Percentiles rank a stretch among this genome's conserved stretches.
Evolutionary conservation across 2,113 vertebrate species (phyloP).

Genomic region (Heptranchias perlo): DNA sequence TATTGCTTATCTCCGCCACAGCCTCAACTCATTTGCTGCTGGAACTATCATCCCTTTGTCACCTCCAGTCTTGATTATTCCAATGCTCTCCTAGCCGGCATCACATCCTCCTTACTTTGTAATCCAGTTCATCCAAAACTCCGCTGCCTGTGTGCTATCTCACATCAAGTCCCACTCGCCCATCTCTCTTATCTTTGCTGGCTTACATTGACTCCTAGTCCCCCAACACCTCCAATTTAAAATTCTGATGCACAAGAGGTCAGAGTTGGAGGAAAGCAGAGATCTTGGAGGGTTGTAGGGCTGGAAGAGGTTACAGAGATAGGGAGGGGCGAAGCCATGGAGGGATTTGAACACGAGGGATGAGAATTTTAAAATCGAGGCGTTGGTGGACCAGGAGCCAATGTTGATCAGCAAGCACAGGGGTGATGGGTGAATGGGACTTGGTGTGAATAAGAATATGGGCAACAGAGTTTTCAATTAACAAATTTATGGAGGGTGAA

Average conservation of each 20-base stretch:
- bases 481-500: not conserved
- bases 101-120: not conserved
- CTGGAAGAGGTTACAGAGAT: not conserved
- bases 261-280: not conserved
- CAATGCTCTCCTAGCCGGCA: not conserved
- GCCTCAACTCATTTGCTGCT: not conserved
- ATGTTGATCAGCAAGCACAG: not conserved
- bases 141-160: not conserved
- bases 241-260: not conserved
- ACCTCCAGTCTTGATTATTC: not conserved
- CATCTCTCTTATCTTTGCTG: not conserved
- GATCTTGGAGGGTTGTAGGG: not conserved
- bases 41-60: not conserved
- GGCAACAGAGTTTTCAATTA: not conserved
- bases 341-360: not conserved
- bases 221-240: not conserved
- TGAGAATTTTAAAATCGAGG: not conserved
- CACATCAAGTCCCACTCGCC: not conserved
- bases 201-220: not conserved
- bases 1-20: not conserved
- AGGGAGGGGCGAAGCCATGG: not conserved
- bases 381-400: not conserved
- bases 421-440: not conserved
- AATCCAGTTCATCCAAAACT: not conserved
- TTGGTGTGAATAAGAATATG: not conserved